These are phyloP conservation scores for Verasper variegatus DNA, from an alignment of 2,113 vertebrate species.

Conservation along the genomic window DNA sequence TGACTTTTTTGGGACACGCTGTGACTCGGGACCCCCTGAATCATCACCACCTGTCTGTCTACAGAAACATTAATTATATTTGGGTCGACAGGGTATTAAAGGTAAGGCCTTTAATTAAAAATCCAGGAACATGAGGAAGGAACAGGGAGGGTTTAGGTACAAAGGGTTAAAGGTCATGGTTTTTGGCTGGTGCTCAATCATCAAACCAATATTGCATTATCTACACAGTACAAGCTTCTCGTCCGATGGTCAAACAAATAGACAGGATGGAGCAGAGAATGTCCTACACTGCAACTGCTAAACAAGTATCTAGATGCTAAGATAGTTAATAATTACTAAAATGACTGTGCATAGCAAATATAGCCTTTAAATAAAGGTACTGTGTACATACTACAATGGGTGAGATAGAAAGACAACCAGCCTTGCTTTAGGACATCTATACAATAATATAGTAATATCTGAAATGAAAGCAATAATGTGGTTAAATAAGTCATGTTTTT, in stretches of 20 bases:
- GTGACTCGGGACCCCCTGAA: conserved; percentile 27
- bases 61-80: conserved; percentile 9
- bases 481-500: conserved; percentile 82
- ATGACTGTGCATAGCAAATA: conserved; percentile 75
- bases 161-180: conserved; percentile 48
- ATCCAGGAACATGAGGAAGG: conserved; percentile 7
- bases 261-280: conserved; percentile 58
- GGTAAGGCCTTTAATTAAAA: conserved; percentile 24
- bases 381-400: conserved; percentile 77
- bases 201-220: conserved; percentile 76
- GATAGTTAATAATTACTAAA: conserved; percentile 55
- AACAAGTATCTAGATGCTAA: conserved; percentile 62
- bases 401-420: conserved; percentile 75
- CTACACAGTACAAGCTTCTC: conserved; percentile 76
- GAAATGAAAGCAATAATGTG: conserved; percentile 82
- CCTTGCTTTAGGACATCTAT: conserved; percentile 76
- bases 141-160: conserved; percentile 18
- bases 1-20: conserved; percentile 7
- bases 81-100: neutral
- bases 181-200: conserved; percentile 76
- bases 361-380: conserved; percentile 73
- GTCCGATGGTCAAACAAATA: conserved; percentile 53
- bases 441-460: conserved; percentile 81
- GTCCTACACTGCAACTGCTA: conserved; percentile 40
- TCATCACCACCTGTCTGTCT: conserved; percentile 43